Conservation (phyloP, 2,888 invertebrate species). For the Hypsopygia costalis region DNA sequence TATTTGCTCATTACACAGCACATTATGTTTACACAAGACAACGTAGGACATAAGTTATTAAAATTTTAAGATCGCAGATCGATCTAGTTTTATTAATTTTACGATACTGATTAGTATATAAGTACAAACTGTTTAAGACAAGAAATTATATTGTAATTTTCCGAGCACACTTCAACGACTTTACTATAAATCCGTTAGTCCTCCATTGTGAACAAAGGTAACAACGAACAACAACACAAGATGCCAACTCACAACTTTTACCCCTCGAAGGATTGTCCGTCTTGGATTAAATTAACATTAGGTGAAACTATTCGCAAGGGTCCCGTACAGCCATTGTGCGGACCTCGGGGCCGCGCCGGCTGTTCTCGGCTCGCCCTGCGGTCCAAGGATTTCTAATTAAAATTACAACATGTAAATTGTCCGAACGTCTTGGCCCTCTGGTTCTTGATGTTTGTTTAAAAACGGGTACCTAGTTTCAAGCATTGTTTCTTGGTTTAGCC, state of each 20-base stretch:
- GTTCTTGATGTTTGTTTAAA: constrained; percentile 53
- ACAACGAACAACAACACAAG: constrained; percentile 41
- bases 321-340: constrained; percentile 42
- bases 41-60: no score
- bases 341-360: constrained; percentile 32
- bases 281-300: constrained; percentile 80
- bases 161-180: no score
- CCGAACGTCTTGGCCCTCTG: constrained; percentile 42
- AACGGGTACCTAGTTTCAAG: constrained; percentile 12
- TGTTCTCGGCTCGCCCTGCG: constrained; percentile 36
- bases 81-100: no score
- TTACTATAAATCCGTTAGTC: no score
- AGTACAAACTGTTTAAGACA: no score
- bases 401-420: constrained; percentile 76
- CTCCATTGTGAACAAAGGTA: no score
- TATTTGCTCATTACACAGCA: no score
- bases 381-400: constrained; percentile 70
- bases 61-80: no score
- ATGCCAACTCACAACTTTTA: constrained; percentile 65
- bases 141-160: no score
- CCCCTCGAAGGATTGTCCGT: constrained; percentile 52
- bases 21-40: no score
- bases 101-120: no score
- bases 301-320: constrained; percentile 62
- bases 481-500: neutral